Base-by-base conservation (phyloP, 2,797 vertebrate genomes). In the Morus bassanus region DNA sequence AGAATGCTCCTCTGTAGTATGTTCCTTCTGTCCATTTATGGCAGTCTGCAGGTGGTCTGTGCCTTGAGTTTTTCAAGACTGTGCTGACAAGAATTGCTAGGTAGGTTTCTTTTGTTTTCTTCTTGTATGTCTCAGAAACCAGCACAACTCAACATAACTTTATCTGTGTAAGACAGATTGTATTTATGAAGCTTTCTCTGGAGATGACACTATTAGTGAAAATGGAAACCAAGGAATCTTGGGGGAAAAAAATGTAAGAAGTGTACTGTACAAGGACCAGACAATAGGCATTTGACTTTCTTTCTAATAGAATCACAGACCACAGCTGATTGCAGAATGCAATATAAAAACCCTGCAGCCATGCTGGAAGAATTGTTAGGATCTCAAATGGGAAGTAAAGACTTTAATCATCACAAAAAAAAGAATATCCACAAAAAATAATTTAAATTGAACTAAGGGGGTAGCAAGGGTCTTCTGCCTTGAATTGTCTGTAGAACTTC, bases 121-220 rank as follows among this genome's bases (percentile, higher is more conserved):
- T n/a, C 39, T 85, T 65, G 74, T 76, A 39, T 67, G 70, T 56
- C 31, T 27, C 64, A 85, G 82, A 96, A 95, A 91, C 16, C 21
- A 76, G 84, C 70, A 76, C 28, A 91, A 56, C 54, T 69, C 60
- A 59, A 51, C 35, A 60, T 61, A 33, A 89, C 11, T 80, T 85
- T 57, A 70, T 88, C 67, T 85, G 51, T 67, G 30, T 63, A 56
- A 83, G 43, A 81, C 59, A 83, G 50, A 43, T 19, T 60, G 54
- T 75, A 69, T 92, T 89, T 88, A 77, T 61, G 65, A 93, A 65
- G 43, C 24, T 86, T 92, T 61, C 35, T 81, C 67, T 79, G 74
- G 74, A 92, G 89, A 92, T 56, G 67, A 89, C 67, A 93, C 57
- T n/a, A 89, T 56, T 87, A 91, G 81, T 78, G 69, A 84, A 91